phyloP scores from a whole-genome alignment of 1,140 invertebrate species.

The Macrosteles quadrilineatus region DNA sequence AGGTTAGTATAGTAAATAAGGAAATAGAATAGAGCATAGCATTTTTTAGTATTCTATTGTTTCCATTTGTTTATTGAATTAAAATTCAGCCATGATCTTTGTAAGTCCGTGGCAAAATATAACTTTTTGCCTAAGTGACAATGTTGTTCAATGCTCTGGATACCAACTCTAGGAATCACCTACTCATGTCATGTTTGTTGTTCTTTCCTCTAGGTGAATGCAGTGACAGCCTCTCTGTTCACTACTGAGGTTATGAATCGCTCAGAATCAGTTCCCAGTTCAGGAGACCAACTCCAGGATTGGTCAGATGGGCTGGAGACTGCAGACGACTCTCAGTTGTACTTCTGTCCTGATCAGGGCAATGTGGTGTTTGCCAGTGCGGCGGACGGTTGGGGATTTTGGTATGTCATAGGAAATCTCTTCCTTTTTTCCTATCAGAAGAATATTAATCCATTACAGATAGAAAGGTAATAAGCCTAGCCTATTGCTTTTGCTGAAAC shows the following conservation, averaged over 20 bases:
- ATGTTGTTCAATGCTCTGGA: no score
- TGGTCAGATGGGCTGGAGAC: conserved; percentile 84
- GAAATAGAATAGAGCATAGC: no score
- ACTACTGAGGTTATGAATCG: conserved; percentile 71
- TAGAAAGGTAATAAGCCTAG: no score
- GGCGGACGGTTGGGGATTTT: conserved; percentile 97
- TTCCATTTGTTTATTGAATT: no score
- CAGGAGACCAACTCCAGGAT: conserved; percentile 50
- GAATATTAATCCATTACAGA: not conserved
- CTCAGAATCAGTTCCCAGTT: conserved; percentile 44
- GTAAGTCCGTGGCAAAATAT: no score
- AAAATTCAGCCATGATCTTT: no score
- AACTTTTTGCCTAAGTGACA: no score
- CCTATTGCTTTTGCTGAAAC: no score
- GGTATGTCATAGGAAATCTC: conserved; percentile 47
- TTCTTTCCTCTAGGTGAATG: conserved; percentile 68
- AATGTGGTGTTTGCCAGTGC: conserved; percentile 98
- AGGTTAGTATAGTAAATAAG: conserved; percentile 63
- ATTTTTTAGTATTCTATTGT: no score
- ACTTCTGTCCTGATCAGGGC: conserved; percentile 88
- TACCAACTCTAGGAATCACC: no score
- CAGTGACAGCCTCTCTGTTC: conserved; percentile 88
- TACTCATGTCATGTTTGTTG: not conserved
- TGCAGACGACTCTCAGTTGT: conserved; percentile 84
- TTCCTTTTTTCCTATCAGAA: conserved; percentile 30